phyloP scores from a whole-genome alignment of 2,113 vertebrate species.

The Eptesicus fuscus region DNA sequence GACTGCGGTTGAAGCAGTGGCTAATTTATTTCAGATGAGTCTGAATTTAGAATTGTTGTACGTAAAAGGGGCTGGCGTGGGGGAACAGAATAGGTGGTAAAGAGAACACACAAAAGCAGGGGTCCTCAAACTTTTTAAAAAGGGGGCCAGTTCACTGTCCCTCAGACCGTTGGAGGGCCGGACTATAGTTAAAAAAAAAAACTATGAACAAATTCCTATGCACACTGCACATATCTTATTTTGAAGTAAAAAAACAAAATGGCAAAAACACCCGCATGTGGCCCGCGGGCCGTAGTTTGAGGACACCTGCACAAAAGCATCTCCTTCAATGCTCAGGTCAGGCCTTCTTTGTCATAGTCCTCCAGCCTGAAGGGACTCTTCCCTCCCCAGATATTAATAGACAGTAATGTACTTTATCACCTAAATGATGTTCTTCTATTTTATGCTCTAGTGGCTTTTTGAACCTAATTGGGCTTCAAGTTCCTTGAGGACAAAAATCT shows the following conservation, averaged over 20 bases:
- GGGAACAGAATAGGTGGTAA: background rate
- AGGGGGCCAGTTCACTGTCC: no score
- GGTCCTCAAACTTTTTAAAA: no score
- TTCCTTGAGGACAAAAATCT: slow-evolving; percentile 13
- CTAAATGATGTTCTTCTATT: slow-evolving; percentile 16
- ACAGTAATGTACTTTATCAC: background rate
- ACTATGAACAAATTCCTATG: no score
- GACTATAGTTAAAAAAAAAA: no score
- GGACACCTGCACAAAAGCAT: background rate
- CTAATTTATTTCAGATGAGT: slow-evolving; percentile 41
- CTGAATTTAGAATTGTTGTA: slow-evolving; percentile 35
- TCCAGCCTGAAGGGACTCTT: background rate
- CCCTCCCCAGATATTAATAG: background rate
- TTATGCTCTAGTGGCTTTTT: background rate
- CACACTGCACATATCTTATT: no score
- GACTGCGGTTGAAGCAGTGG: background rate
- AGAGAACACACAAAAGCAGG: background rate
- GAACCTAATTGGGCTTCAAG: background rate
- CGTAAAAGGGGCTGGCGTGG: background rate
- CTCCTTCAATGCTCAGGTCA: background rate
- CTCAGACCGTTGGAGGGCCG: no score
- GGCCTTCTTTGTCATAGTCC: background rate
- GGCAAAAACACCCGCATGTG: no score
- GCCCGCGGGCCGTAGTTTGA: no score
- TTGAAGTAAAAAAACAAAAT: no score